These are phyloP conservation scores for Chrysomela aeneicollis DNA, from an alignment of 2,888 invertebrate genomes.

Conservation along the genomic window DNA sequence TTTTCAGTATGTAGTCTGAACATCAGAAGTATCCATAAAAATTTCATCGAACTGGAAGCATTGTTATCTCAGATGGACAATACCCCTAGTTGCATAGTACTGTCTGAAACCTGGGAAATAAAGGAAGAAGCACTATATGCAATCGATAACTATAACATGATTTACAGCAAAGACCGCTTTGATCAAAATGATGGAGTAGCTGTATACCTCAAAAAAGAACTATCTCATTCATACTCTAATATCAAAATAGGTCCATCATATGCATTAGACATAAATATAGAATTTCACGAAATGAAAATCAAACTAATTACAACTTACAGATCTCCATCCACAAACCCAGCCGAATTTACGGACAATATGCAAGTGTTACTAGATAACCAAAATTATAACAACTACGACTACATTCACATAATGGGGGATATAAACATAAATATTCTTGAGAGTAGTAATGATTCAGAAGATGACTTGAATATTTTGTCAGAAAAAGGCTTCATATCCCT, in stretches of 20 bases:
- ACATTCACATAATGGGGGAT: background rate
- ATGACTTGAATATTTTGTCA: too few species aligned
- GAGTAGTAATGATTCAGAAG: background rate
- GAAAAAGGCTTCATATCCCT: too few species aligned
- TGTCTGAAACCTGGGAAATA: constrained; percentile 7
- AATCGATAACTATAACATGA: background rate
- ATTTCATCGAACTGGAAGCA: background rate
- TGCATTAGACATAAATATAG: background rate
- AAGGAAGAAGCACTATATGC: background rate
- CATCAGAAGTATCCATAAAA: background rate
- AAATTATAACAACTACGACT: background rate
- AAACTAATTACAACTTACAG: background rate
- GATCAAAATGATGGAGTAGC: background rate
- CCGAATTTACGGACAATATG: background rate
- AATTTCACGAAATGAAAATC: background rate
- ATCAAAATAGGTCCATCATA: background rate
- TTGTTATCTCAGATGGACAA: background rate
- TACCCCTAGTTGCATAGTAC: background rate
- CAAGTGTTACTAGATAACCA: background rate
- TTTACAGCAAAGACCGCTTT: background rate
- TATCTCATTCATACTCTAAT: background rate
- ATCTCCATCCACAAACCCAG: too few species aligned
- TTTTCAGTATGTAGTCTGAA: background rate
- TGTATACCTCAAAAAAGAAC: background rate
- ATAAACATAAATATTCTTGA: background rate